Conservation (phyloP, 2,113 vertebrate species). For the Pseudorasbora parva region DNA sequence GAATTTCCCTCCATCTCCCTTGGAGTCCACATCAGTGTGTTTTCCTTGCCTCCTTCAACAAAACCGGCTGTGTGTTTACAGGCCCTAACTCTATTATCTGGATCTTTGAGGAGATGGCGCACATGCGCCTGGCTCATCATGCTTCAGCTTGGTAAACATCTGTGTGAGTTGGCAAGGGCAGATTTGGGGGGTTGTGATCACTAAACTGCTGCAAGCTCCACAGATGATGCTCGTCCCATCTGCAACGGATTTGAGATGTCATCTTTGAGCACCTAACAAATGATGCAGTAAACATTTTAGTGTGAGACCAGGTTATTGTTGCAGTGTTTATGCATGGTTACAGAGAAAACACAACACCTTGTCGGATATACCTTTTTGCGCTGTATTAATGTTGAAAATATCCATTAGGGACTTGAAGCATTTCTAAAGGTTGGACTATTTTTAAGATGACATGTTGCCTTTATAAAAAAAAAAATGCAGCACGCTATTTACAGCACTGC, state of each 20-base stretch:
- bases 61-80: slow-evolving; percentile 39
- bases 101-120: slow-evolving; percentile 36
- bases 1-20: slow-evolving; percentile 23
- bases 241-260: slow-evolving; percentile 31
- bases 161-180: slow-evolving; percentile 43
- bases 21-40: slow-evolving; percentile 5
- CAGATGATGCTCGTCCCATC: slow-evolving; percentile 40
- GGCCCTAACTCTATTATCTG: slow-evolving; percentile 1
- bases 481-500: not conserved
- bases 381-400: not conserved
- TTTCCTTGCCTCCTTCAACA: not conserved
- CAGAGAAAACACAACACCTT: not conserved
- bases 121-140: slow-evolving; percentile 17
- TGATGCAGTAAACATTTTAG: slow-evolving; percentile 9
- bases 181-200: slow-evolving; percentile 20
- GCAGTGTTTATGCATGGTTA: not conserved
- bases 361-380: not conserved
- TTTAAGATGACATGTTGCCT: not conserved
- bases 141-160: slow-evolving; percentile 44
- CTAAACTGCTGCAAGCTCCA: slow-evolving; percentile 32
- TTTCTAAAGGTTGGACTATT: not conserved
- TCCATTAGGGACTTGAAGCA: not conserved
- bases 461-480: not conserved
- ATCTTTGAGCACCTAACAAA: slow-evolving; percentile 37
- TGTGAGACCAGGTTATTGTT: not conserved